Base-by-base conservation (phyloP, 2,888 invertebrate genomes). In the Ectemnius continuus region DNA sequence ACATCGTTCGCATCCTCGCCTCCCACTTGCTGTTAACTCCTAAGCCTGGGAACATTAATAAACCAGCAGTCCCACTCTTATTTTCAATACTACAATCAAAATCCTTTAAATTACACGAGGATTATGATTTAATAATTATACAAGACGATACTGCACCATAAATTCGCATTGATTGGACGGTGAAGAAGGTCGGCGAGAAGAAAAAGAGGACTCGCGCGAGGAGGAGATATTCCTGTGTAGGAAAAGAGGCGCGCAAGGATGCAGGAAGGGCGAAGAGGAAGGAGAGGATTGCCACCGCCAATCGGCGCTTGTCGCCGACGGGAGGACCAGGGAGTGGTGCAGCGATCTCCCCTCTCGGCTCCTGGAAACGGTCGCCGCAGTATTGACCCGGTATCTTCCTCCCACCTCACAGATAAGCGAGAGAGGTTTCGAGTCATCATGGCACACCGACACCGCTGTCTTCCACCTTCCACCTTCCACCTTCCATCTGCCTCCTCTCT, bases 351-450 rank as follows among this genome's bases (percentile, higher is more conserved):
- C 80, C 73, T 73, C 77, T 71, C 73, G 67, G 67, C 74, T 73
- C 71, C 61, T 70, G 70, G 64, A 75, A 78, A 73, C 81, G 70
- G 73, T 76, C 63, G 71, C 75, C 70, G 67, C 79, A 83, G 83
- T 82, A 82, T 82, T 79, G 82, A 82, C 82, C 82, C 81, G 81
- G 75, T 71, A 76, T 76, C 68, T 83, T 73, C 70, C 75, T 73
- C 75, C 64, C 69, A 68, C 69, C 64, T 61, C 78, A 75, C 75
- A 70, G 81, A 82, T 83, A 83, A 83, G 83, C 83, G 82, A 83
- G 82, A 80, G 79, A 80, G 74, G 76, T 80, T 76, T 75, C 36
- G 79, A 82, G 76, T 81, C 83, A 82, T 83, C 76, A 82, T 82
- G 81, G 83, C 82, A n/a, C n/a, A n/a, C n/a, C n/a, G n/a, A n/a